These are phyloP conservation scores for Pholis gunnellus DNA, from an alignment of 2,113 vertebrate species.

Conservation along the genomic window DNA sequence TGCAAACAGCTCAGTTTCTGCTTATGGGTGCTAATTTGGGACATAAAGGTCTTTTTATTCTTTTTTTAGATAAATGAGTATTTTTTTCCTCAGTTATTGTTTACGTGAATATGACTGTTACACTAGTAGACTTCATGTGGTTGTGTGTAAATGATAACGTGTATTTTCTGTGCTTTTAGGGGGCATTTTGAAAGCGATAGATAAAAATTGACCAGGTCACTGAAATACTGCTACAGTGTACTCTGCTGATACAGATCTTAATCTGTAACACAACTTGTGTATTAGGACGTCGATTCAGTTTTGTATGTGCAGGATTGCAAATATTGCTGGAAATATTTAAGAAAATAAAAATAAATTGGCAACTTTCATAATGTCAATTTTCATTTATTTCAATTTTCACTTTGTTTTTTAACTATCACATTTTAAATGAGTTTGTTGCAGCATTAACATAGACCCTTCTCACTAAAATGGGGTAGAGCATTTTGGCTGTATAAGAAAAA, in stretches of 20 bases:
- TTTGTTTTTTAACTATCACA: neutral
- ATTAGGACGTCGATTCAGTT: constrained; percentile 14
- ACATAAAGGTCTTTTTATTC: neutral
- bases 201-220: neutral
- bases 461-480: too few relatives aligned
- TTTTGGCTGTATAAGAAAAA: too few relatives aligned
- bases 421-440: too few relatives aligned
- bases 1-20: neutral
- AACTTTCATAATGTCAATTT: neutral
- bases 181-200: neutral
- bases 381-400: neutral
- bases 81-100: neutral
- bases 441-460: too few relatives aligned
- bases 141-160: constrained; percentile 15
- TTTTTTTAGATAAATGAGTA: neutral
- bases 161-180: neutral
- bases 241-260: neutral
- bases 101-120: constrained; percentile 18
- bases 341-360: constrained; percentile 42
- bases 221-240: neutral
- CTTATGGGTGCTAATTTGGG: neutral
- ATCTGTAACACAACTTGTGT: constrained; percentile 20
- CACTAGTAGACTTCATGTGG: constrained; percentile 3
- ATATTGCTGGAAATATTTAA: constrained; percentile 26
- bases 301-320: constrained; percentile 3